Conservation (phyloP, 2,888 invertebrate species). For the Silvanus unidentatus region DNA sequence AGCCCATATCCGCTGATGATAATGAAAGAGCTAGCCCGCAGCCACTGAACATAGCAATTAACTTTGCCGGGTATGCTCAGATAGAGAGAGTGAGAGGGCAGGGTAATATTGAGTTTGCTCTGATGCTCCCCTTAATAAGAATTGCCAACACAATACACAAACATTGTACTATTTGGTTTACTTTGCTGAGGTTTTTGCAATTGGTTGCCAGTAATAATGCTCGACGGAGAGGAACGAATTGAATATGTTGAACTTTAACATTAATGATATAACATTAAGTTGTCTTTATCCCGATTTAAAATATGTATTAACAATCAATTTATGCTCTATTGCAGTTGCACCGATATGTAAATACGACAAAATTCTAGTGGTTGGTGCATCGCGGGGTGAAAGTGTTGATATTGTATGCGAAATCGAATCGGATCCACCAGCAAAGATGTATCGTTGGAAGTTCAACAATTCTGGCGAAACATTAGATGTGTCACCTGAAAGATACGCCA, state of each 20-base stretch:
- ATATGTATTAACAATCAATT: too few species aligned
- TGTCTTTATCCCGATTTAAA: too few species aligned
- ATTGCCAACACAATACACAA: too few species aligned
- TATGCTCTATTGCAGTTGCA: conserved; percentile 56
- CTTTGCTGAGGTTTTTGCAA: too few species aligned
- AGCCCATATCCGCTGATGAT: conserved; percentile 11
- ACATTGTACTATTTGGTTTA: too few species aligned
- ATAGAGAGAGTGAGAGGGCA: too few species aligned
- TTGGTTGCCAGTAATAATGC: too few species aligned
- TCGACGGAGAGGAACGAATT: too few species aligned
- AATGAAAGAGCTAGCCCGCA: conserved; percentile 11
- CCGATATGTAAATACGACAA: conserved; percentile 75
- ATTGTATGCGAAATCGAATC: conserved; percentile 87
- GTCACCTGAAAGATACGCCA: conserved; percentile 66
- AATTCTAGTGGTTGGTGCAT: conserved; percentile 80
- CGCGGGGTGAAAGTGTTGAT: conserved; percentile 78
- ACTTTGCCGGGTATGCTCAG: conserved; percentile 1
- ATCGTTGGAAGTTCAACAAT: conserved; percentile 93
- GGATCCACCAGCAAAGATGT: conserved; percentile 82
- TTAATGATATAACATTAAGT: too few species aligned
- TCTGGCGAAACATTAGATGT: conserved; percentile 84
- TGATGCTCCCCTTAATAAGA: too few species aligned
- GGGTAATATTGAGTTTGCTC: too few species aligned
- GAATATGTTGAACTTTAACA: too few species aligned
- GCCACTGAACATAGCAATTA: conserved; percentile 6